Conservation (phyloP, 2,797 vertebrate species). For the Argyrosomus regius region DNA sequence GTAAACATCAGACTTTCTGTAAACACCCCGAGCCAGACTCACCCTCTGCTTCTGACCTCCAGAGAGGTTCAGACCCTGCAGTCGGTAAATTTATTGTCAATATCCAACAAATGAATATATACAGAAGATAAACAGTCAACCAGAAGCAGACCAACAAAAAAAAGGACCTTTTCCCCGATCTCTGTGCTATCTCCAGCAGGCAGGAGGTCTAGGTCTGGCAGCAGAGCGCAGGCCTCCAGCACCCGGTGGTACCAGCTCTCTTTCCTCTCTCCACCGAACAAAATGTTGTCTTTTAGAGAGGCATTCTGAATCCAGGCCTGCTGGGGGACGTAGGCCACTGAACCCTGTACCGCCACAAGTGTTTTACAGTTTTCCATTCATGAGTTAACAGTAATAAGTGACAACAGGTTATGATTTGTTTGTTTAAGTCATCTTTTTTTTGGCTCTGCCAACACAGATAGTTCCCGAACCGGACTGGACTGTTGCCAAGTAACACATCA, state of each 20-base stretch:
- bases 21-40: conserved; percentile 92
- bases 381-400: too few relatives aligned
- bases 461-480: too few relatives aligned
- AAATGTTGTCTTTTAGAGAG: conserved; percentile 90
- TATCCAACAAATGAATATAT: neutral
- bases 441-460: too few relatives aligned
- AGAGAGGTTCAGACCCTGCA: conserved; percentile 93
- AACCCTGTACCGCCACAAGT: conserved; percentile 81
- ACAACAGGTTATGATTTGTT: too few relatives aligned
- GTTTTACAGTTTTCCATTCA: neutral
- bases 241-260: conserved; percentile 87
- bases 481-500: too few relatives aligned
- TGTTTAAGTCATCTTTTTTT: too few relatives aligned
- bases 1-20: conserved; percentile 88
- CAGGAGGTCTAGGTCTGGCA: conserved; percentile 91
- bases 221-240: conserved; percentile 90
- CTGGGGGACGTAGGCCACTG: conserved; percentile 92
- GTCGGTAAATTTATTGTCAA: neutral
- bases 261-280: conserved; percentile 88
- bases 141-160: neutral
- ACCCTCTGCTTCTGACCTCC: conserved; percentile 95
- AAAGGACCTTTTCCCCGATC: conserved; percentile 93
- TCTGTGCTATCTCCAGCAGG: conserved; percentile 90
- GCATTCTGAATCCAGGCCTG: conserved; percentile 95
- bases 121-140: neutral